A percentile compares a stretch with the other conserved stretches of the same genome.
These are phyloP conservation scores for Luehdorfia chinensis DNA, from an alignment of 1,140 invertebrate genomes.

Conservation along the genomic window DNA sequence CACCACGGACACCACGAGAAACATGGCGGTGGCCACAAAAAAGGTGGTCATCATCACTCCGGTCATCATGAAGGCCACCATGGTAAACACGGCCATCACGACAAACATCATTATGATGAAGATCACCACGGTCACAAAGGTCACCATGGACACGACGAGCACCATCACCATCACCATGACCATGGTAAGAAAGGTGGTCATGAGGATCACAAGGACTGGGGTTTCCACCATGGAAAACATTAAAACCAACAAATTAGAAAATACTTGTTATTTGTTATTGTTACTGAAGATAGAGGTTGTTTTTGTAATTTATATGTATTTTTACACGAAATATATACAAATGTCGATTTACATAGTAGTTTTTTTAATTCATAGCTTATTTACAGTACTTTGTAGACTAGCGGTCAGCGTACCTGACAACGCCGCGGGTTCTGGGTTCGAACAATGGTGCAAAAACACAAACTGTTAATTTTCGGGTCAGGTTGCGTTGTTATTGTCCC, in stretches of 20 bases:
- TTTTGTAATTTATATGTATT: slow-evolving; percentile 19
- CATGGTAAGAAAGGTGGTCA: slow-evolving; percentile 82
- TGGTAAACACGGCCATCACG: slow-evolving; percentile 79
- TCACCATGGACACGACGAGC: slow-evolving; percentile 81
- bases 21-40: slow-evolving; percentile 78
- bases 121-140: slow-evolving; percentile 81
- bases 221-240: slow-evolving; percentile 68
- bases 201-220: slow-evolving; percentile 82
- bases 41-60: slow-evolving; percentile 79
- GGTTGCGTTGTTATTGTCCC: too few relatives aligned
- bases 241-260: slow-evolving; percentile 24
- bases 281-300: slow-evolving; percentile 22
- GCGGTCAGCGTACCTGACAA: too few relatives aligned
- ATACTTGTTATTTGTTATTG: not conserved
- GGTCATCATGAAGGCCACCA: slow-evolving; percentile 80
- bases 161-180: slow-evolving; percentile 80
- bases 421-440: too few relatives aligned
- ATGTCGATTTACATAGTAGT: not conserved
- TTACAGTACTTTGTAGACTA: too few relatives aligned
- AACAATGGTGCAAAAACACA: too few relatives aligned
- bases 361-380: too few relatives aligned
- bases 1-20: slow-evolving; percentile 79
- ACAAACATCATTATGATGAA: slow-evolving; percentile 79
- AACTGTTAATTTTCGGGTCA: too few relatives aligned
- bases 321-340: slow-evolving; percentile 5